Percentiles rank a stretch among this genome's conserved stretches.
phyloP scores from a whole-genome alignment of 2,888 invertebrate species.

The Leucania comma region DNA sequence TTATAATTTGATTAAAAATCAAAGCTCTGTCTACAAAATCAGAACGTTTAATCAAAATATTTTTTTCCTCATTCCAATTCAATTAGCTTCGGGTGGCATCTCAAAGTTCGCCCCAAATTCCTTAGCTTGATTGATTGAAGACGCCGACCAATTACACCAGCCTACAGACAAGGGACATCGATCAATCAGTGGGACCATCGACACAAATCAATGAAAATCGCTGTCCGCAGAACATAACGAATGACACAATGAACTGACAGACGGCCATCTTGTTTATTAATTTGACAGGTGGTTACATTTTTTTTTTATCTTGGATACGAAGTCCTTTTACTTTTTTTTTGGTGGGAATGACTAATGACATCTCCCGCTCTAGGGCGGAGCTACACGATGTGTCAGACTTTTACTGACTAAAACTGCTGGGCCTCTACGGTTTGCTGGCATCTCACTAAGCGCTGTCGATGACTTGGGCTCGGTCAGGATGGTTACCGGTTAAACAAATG shows the following conservation, averaged over 20 bases:
- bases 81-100: neutral
- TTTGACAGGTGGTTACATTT: neutral
- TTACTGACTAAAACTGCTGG: too few species aligned
- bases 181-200: slow-evolving; percentile 34
- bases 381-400: too few species aligned
- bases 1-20: neutral
- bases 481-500: too few species aligned
- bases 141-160: slow-evolving; percentile 42
- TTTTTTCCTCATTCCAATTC: slow-evolving; percentile 24
- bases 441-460: too few species aligned
- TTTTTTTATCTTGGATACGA: too few species aligned
- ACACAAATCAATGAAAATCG: slow-evolving; percentile 39
- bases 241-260: slow-evolving; percentile 1
- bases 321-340: neutral
- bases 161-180: slow-evolving; percentile 18
- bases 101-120: slow-evolving; percentile 15
- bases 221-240: slow-evolving; percentile 21
- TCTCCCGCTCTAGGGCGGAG: too few species aligned
- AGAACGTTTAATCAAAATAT: neutral
- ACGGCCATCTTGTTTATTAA: slow-evolving; percentile 3
- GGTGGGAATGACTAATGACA: too few species aligned
- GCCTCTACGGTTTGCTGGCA: too few species aligned
- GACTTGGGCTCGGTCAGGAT: too few species aligned
- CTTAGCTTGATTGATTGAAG: slow-evolving; percentile 40
- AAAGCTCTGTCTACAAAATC: neutral